Evolutionary conservation across 2,888 invertebrate species (phyloP).

Genomic region (Aphodius sticticus): DNA sequence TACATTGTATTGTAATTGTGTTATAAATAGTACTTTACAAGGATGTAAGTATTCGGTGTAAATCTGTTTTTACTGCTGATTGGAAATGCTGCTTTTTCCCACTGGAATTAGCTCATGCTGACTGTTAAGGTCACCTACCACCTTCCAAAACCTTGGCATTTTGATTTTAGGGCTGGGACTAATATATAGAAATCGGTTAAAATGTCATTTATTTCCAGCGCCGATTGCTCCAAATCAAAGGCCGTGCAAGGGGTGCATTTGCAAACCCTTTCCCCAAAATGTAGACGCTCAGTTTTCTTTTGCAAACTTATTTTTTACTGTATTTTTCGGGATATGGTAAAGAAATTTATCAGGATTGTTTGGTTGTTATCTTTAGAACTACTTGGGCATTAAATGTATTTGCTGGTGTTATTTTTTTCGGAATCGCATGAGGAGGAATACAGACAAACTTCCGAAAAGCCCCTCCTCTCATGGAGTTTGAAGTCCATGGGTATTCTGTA

Average conservation of each 20-base stretch:
- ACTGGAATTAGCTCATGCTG: not conserved
- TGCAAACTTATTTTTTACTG: no score
- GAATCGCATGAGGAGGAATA: no score
- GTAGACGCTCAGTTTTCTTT: no score
- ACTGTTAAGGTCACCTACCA: not conserved
- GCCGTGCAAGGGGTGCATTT: no score
- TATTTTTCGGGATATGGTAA: no score
- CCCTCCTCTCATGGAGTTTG: not conserved
- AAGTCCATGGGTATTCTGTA: not conserved
- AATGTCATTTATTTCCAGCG: not conserved
- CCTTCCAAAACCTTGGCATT: not conserved
- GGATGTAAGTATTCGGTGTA: not conserved
- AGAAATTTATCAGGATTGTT: no score
- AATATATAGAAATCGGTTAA: constrained; percentile 4
- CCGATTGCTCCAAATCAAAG: not conserved
- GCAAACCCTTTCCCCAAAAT: no score
- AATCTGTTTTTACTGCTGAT: not conserved
- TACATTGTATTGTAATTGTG: not conserved
- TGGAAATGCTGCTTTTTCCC: not conserved
- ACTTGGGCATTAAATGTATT: no score
- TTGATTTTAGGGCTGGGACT: not conserved
- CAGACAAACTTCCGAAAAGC: no score
- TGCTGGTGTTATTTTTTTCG: no score
- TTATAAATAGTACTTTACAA: not conserved
- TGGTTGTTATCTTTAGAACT: no score